Percentiles rank a stretch among this genome's conserved stretches.
phyloP scores from a whole-genome alignment of 92 coral and sea anemone species.

The Isaurus tuberculatus region DNA sequence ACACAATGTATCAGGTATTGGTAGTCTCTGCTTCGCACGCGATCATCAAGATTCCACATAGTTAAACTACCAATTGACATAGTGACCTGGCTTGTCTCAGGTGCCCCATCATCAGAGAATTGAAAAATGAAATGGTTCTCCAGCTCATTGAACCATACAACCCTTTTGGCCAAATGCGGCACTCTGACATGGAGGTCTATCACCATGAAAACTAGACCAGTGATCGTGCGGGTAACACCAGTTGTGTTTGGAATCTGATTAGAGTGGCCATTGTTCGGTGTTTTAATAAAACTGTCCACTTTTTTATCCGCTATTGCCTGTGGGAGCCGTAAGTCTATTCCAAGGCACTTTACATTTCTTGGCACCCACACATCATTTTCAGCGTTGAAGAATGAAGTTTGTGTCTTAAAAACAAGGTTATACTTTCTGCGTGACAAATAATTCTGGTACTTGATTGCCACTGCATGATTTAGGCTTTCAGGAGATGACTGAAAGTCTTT shows the following conservation, averaged over 20 bases:
- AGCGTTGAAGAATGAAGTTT: constrained; percentile 56
- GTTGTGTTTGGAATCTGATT: constrained; percentile 49
- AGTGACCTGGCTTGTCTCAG: constrained; percentile 48
- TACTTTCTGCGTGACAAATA: constrained; percentile 57
- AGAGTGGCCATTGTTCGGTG: constrained; percentile 47
- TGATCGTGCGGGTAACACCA: constrained; percentile 77
- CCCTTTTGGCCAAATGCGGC: constrained; percentile 55
- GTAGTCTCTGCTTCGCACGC: constrained; percentile 56
- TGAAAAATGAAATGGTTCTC: constrained; percentile 44
- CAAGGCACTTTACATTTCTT: constrained; percentile 54
- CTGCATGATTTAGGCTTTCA: constrained; percentile 56
- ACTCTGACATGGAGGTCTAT: constrained; percentile 57
- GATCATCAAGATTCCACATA: constrained; percentile 60
- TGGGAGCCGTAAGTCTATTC: constrained; percentile 39
- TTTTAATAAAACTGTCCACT: constrained; percentile 68
- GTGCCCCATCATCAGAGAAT: constrained; percentile 49
- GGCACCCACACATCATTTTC: constrained; percentile 61
- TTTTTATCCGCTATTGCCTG: not conserved
- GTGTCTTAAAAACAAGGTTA: constrained; percentile 50
- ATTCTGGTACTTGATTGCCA: constrained; percentile 43
- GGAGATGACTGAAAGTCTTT: constrained; percentile 31
- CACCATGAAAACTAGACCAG: constrained; percentile 70
- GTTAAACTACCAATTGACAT: constrained; percentile 54
- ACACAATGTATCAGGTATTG: constrained; percentile 50
- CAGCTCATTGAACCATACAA: constrained; percentile 66